These are phyloP conservation scores for Oscheius sp. DNA, from an alignment of 2,888 invertebrate genomes.

Conservation along the genomic window DNA sequence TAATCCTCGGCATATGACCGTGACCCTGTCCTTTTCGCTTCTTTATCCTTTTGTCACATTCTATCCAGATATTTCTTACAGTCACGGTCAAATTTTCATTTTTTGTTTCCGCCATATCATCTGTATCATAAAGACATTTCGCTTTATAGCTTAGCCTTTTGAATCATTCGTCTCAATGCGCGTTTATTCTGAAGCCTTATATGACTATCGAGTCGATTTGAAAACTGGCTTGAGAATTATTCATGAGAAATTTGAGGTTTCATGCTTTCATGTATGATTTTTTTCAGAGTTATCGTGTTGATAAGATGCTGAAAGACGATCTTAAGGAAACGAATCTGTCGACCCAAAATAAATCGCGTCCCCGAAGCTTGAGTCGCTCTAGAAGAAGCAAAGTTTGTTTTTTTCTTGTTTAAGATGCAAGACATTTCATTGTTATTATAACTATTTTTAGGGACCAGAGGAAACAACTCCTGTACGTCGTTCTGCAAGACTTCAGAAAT, in stretches of 20 bases:
- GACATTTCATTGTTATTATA: not conserved
- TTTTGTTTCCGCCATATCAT: no score
- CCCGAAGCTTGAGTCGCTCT: not conserved
- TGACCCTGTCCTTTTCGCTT: no score
- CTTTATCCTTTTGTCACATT: no score
- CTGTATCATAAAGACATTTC: no score
- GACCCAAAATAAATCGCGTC: not conserved
- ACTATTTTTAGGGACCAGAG: not conserved
- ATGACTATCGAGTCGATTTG: not conserved
- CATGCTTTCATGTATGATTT: no score
- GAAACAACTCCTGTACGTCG: slow-evolving; percentile 5
- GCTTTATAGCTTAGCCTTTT: no score
- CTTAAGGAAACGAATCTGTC: not conserved
- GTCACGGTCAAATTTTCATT: no score
- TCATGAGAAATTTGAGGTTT: not conserved
- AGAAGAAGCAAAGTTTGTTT: not conserved
- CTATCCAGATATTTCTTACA: no score
- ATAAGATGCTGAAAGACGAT: not conserved
- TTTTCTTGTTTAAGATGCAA: not conserved
- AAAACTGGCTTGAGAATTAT: not conserved
- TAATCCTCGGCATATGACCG: no score
- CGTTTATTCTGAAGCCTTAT: not conserved
- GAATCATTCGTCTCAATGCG: not conserved
- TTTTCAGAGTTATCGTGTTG: slow-evolving; percentile 2
- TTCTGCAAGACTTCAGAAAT: not conserved